A percentile compares a stretch with the other conserved stretches of the same genome.
Conservation (phyloP, 92 coral and sea anemone species). For the Ricordea florida region DNA sequence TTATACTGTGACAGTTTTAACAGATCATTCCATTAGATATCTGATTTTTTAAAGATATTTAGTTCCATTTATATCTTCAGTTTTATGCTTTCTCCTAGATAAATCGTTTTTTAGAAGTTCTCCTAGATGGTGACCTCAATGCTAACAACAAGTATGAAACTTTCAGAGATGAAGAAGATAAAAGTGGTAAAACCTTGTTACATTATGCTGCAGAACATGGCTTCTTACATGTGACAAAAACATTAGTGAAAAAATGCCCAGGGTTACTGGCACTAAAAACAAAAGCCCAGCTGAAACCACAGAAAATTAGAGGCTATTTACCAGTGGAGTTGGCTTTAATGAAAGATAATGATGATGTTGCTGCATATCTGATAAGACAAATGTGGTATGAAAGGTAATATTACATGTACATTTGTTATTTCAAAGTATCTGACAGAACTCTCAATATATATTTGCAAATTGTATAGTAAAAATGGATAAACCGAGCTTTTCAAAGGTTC, state of each 20-base stretch:
- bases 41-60: not conserved
- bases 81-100: conserved; percentile 24
- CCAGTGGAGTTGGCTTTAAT: conserved; percentile 81
- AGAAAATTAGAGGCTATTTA: conserved; percentile 60
- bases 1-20: too few relatives aligned
- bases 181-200: conserved; percentile 55
- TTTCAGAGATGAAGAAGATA: conserved; percentile 63
- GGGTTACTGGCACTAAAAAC: conserved; percentile 79
- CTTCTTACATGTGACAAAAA: conserved; percentile 71
- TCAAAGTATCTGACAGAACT: too few relatives aligned
- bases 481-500: too few relatives aligned
- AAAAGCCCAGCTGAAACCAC: conserved; percentile 66
- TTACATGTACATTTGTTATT: not conserved
- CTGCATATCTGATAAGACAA: conserved; percentile 66
- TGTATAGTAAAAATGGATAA: too few relatives aligned
- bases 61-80: not conserved
- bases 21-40: not conserved
- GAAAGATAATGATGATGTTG: conserved; percentile 73
- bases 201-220: conserved; percentile 78
- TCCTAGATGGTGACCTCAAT: conserved; percentile 72
- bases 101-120: conserved; percentile 70
- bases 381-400: conserved; percentile 82
- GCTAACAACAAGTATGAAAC: conserved; percentile 74
- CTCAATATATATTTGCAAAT: too few relatives aligned
- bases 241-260: conserved; percentile 75